phyloP scores from a whole-genome alignment of 2,797 vertebrate species.

The Acrocephalus scirpaceus region DNA sequence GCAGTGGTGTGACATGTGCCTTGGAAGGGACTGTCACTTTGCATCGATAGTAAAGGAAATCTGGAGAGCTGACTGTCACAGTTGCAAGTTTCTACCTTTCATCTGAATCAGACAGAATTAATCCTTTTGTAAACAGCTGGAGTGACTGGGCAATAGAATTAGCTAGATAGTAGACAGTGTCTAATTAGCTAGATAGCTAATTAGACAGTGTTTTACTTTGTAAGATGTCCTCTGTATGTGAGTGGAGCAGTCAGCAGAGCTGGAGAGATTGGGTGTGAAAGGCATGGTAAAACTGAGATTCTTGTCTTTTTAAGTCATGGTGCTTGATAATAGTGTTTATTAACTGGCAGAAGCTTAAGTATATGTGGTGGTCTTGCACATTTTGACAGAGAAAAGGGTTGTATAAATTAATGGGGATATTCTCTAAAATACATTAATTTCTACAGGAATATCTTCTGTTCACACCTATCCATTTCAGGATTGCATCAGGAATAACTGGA shows the following conservation, averaged over 20 bases:
- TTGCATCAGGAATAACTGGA: neutral
- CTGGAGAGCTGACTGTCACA: neutral
- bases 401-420: neutral
- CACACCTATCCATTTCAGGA: neutral
- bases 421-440: neutral
- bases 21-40: constrained; percentile 12
- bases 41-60: accelerated
- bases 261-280: neutral
- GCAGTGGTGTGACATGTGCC: neutral
- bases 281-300: neutral
- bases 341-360: neutral
- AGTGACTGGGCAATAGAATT: neutral
- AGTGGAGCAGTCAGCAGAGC: neutral
- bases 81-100: neutral
- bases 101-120: neutral
- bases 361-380: neutral
- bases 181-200: neutral
- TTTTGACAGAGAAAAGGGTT: neutral
- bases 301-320: neutral
- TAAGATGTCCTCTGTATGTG: neutral
- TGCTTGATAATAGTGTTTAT: neutral
- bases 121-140: neutral
- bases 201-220: neutral
- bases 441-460: neutral
- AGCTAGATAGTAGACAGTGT: neutral